phyloP scores from a whole-genome alignment of 2,797 vertebrate genomes.

The Emydoidea blandingii region DNA sequence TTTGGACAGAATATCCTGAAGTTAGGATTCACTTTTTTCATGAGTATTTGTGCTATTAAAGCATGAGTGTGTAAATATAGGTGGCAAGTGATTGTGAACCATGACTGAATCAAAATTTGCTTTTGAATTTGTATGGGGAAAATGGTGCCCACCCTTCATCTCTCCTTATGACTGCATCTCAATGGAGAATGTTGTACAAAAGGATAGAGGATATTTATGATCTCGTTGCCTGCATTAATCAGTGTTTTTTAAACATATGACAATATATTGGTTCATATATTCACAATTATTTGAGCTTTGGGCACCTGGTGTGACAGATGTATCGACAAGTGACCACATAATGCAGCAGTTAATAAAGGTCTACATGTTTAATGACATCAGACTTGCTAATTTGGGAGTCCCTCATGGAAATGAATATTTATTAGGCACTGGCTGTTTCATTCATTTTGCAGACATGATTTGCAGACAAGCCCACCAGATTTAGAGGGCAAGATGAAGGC shows the following conservation, averaged over 20 bases:
- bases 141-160: not conserved
- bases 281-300: not conserved
- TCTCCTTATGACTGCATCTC: not conserved
- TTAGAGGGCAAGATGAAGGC: slow-evolving; percentile 9
- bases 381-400: not conserved
- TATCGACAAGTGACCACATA: not conserved
- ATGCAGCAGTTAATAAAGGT: not conserved
- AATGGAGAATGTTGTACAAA: not conserved
- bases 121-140: not conserved
- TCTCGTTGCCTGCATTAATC: not conserved
- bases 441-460: slow-evolving; percentile 46
- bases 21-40: not conserved
- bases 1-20: not conserved
- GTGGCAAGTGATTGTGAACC: not conserved
- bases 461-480: slow-evolving; percentile 21
- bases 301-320: not conserved
- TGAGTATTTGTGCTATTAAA: not conserved
- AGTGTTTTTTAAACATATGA: not conserved
- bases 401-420: slow-evolving; percentile 3
- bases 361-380: not conserved
- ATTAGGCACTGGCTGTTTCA: slow-evolving; percentile 27
- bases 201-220: not conserved
- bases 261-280: not conserved
- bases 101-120: not conserved
- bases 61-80: not conserved